Percentiles rank a stretch among this genome's conserved stretches.
Evolutionary conservation across 1,140 invertebrate species (phyloP).

Genomic region (Tenebrio molitor): DNA sequence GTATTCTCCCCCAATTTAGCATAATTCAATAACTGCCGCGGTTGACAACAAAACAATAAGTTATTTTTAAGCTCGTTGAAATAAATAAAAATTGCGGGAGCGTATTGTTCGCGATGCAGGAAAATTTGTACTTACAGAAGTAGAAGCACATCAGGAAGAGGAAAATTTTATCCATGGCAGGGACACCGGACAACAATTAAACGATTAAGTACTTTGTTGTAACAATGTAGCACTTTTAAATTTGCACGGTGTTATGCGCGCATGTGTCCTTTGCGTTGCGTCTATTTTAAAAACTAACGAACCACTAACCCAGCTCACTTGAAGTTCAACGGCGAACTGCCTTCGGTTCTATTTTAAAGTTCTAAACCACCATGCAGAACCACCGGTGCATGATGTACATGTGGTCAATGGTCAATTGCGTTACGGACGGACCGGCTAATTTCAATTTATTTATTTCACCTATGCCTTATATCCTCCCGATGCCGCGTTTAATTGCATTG

Average conservation of each 20-base stretch:
- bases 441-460: conserved; percentile 10
- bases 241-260: conserved; percentile 20
- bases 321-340: conserved; percentile 41
- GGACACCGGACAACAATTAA: background rate
- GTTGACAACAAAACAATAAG: background rate
- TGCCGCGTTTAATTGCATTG: too few species aligned
- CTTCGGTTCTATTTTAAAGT: conserved; percentile 43
- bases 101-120: too few species aligned
- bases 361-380: conserved; percentile 42
- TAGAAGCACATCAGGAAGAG: conserved; percentile 25
- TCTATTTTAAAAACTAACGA: conserved; percentile 34
- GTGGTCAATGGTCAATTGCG: conserved; percentile 35
- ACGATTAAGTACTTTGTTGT: conserved; percentile 15
- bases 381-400: conserved; percentile 34
- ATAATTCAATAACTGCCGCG: background rate
- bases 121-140: conserved; percentile 25
- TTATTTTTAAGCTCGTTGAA: conserved; percentile 1
- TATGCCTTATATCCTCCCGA: background rate
- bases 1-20: background rate
- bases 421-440: background rate
- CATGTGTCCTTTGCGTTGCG: conserved; percentile 16
- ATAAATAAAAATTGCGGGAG: background rate
- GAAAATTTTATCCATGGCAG: conserved; percentile 19
- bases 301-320: conserved; percentile 28
- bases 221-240: conserved; percentile 24